Base-by-base conservation (phyloP, 2,888 invertebrate genomes). In the Nipponacmea schrenckii region DNA sequence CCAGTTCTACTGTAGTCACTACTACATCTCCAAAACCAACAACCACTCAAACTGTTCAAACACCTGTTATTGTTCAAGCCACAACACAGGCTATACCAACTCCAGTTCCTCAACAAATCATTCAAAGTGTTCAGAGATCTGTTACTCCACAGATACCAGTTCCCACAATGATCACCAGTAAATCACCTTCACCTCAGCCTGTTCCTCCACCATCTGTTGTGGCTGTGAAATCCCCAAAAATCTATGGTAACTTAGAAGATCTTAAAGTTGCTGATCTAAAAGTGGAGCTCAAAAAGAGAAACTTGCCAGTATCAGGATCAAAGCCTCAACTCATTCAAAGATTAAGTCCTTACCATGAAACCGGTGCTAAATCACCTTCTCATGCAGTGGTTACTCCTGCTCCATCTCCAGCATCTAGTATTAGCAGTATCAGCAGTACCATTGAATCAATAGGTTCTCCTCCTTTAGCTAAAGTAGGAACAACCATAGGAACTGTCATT, bases 261-360 rank as follows among this genome's bases (percentile, higher is more conserved):
- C 95, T 97, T 95, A 97, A 97, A 91, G 97, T 95, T 70, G 96
- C 95, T 75, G 97, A 98, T 87, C 91, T 98, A 80, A 96, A 97
- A 88, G 94, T 94, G 72, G 97, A 98, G 88, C 92, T 97, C 82
- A 98, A 97, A 89, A 94, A 95, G 72, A 92, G 98, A 67, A 97
- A 94, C 89, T 91, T 98, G 74, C 96, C 97, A 7, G 98, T 98
- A 0, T 97, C 97, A 15, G 98, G 98, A 27, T 94, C 97, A 0
- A 98, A 98, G 87, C 96, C 97, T 12, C 96, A 97, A 87, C 90
- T 98, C 62, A 94, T 98, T 72, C 97, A 98, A 87, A 92, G 98
- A 62, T 90, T 98, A 71, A 94, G 94, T 78, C 94, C 90, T 7
- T 90, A 86, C 81, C 86, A 89, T 39, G 90, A 90, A 68, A 80